Percentiles rank a stretch among this genome's conserved stretches.
phyloP scores from a whole-genome alignment of 2,797 vertebrate species.

The Neosalanx taihuensis region DNA sequence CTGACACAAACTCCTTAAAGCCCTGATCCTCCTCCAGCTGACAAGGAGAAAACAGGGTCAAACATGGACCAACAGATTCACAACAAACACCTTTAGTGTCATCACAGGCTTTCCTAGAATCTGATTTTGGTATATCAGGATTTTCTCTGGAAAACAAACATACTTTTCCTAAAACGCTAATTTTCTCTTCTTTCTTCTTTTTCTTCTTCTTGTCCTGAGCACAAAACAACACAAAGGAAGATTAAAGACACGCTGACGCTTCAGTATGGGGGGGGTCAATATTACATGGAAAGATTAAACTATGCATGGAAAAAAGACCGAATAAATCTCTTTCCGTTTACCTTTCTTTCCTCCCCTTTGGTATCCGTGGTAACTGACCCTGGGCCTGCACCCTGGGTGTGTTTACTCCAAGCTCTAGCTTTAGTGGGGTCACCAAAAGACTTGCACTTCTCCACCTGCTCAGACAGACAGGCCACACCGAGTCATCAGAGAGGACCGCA shows the following conservation, averaged over 20 bases:
- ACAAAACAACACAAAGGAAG: neutral
- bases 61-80: too few species aligned
- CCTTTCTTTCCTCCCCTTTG: neutral
- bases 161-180: slow-evolving; percentile 7
- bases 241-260: neutral
- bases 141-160: neutral
- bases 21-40: slow-evolving; percentile 83
- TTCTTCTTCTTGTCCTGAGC: slow-evolving; percentile 14
- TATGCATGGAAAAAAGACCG: neutral
- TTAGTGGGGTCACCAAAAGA: slow-evolving; percentile 7
- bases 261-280: neutral
- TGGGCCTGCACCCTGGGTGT: neutral
- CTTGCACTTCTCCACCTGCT: slow-evolving; percentile 6
- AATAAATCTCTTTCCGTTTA: neutral
- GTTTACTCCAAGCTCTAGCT: slow-evolving; percentile 12
- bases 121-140: neutral
- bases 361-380: neutral
- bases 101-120: neutral
- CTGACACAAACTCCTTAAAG: slow-evolving; percentile 91
- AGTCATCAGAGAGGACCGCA: neutral
- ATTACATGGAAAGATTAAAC: neutral
- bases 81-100: neutral
- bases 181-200: slow-evolving; percentile 1
- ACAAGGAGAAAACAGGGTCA: slow-evolving; percentile 3
- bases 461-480: neutral